Base-by-base conservation (phyloP, 2,888 invertebrate species). In the Frankliniella fusca region DNA sequence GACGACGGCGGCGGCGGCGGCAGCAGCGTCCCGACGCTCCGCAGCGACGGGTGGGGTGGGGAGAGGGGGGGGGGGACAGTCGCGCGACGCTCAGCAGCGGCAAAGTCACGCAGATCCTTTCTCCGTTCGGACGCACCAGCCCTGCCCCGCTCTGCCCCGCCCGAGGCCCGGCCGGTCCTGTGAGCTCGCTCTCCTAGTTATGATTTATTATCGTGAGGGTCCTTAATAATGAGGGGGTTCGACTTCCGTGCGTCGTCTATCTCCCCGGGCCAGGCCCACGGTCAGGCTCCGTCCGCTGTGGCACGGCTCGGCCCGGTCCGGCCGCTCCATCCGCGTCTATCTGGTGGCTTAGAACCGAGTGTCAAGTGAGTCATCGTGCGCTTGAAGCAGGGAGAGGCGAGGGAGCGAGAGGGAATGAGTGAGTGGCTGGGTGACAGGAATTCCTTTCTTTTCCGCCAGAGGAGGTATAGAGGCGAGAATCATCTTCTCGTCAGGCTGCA, bases 181-280 rank as follows among this genome's bases (percentile, higher is more conserved):
- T 18, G 61, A 0, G 61, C 61, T 18, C 61, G 61, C 61, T 27
- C 70, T 27, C 23, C 70, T 76, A 76, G 70, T 76, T 76, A 76
- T 76, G 70, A 76, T 76, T 76, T 76, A 76, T 76, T 27, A 76
- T 76, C 70, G 70, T 27, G 61, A 76, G 70, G 70, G 23, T 76
- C 70, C 70, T 76, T 76, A 23, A 76, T 76, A 76, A 76, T 76
- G 70, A 76, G 70, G 27, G 70, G 70, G 70, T 76, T 76, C 70
- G 70, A 76, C 70, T 76, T 76, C 70, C 70, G n/a, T 23, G 70
- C 70, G 12, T 76, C 23, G 23, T 23, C 70, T 23, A n/a, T 70
- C 70, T 70, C 70, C 23, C 70, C 11, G 61, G 20, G 54, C 54
- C 54, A 15, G 54, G 12, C 54, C 54, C 54, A 38, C 38, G 38